Base-by-base conservation (phyloP, 2,888 invertebrate species). In the Chrysopilus asiliformis region DNA sequence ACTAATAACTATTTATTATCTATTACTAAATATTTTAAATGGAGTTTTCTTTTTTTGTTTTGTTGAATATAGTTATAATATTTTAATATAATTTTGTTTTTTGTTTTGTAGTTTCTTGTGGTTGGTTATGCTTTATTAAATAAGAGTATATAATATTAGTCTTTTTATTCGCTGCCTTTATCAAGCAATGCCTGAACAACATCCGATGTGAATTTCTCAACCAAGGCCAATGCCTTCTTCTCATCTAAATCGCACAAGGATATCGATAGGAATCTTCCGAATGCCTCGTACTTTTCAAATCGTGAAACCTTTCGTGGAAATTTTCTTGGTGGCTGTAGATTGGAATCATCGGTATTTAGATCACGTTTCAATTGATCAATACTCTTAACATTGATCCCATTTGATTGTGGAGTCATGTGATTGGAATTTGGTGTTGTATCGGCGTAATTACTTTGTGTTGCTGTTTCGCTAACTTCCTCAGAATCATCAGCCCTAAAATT, bases 191-290 rank as follows among this genome's bases (percentile, higher is more conserved):
- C 52, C 41, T 52, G 52, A 5, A 61, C 58, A 38, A 60, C 39
- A 36, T 60, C 60, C 13, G 53, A 50, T 16, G 62, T 60, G 45
- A 63, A 59, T 43, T 55, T 59, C 28, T 58, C 57, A 3, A 63
- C 52, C 39, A 63, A 42, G 15, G 51, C 50, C 38, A 62, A 45
- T 17, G 62, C 58, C 26, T 47, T 47, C 8, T 49, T 40, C 13
- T 53, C 49, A 4, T 58, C 54, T 45, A 64, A 47, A 30, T 63
- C 62, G 34, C 51, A 47, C 9, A 64, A 42, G 6, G 60, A 57
- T 9, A 57, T 54, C 3, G 56, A 49, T 30, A 64, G 46, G 41
- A 63, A 64, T 40, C 57, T 54, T 15, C 63, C 63, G 45, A 63
- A 64, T 28, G 62, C 57, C 45, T 50, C 47, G 32, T 49, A 57